phyloP scores from a whole-genome alignment of 2,797 vertebrate species.

The Hirundo rustica region DNA sequence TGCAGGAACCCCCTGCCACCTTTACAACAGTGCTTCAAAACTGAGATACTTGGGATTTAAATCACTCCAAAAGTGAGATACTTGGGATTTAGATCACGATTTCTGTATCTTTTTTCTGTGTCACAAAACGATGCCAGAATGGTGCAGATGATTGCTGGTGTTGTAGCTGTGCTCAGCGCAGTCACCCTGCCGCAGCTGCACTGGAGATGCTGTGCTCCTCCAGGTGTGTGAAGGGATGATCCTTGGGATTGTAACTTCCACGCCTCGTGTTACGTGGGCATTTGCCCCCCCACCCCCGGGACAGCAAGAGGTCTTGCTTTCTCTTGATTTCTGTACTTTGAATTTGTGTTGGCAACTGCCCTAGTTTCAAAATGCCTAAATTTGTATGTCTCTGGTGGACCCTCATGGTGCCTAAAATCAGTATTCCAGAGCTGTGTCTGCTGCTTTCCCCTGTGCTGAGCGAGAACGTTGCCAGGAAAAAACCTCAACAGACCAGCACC shows the following conservation, averaged over 20 bases:
- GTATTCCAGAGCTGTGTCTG: neutral
- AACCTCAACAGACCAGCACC: neutral
- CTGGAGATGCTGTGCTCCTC: neutral
- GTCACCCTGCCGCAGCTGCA: rapidly evolving
- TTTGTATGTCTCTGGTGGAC: neutral
- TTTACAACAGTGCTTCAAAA: neutral
- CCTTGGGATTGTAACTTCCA: neutral
- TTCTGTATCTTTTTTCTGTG: rapidly evolving
- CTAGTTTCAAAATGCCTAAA: neutral
- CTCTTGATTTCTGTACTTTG: neutral
- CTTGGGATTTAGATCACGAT: neutral
- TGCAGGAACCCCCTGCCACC: neutral
- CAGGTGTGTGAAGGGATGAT: neutral
- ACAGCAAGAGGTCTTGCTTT: neutral
- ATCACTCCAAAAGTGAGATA: neutral
- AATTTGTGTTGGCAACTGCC: neutral
- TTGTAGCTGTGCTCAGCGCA: rapidly evolving
- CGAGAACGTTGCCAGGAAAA: neutral
- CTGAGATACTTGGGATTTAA: neutral
- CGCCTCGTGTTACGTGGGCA: rapidly evolving
- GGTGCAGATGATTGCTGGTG: neutral
- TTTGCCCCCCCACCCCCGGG: neutral
- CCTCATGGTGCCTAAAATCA: neutral
- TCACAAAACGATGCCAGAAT: neutral
- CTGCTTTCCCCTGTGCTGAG: neutral